phyloP scores from a whole-genome alignment of 2,113 vertebrate species.

The Crotalus viridis region DNA sequence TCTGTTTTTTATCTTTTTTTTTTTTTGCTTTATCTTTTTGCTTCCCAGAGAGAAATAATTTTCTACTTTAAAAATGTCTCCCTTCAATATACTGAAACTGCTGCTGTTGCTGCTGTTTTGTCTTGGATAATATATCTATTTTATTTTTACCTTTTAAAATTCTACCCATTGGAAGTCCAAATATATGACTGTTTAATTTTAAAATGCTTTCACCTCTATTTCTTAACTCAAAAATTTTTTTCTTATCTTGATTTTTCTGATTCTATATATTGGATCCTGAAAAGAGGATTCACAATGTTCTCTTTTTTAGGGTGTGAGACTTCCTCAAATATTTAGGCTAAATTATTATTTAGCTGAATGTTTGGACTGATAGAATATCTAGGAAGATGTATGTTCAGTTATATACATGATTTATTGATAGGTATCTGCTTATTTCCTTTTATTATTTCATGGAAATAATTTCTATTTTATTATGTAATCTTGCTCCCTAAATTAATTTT shows the following conservation, averaged over 20 bases:
- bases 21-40: not conserved
- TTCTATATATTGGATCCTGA: not conserved
- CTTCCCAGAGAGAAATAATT: not conserved
- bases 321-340: not conserved
- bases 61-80: not conserved
- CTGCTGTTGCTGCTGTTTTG: not conserved
- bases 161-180: not conserved
- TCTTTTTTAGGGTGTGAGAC: not conserved
- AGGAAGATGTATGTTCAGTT: not conserved
- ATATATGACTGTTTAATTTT: not conserved
- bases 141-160: not conserved
- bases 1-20: not conserved
- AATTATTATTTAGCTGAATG: not conserved
- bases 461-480: not conserved
- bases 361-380: not conserved
- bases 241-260: not conserved
- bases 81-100: not conserved
- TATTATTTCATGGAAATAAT: not conserved
- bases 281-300: not conserved
- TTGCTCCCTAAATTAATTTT: not conserved
- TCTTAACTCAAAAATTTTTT: not conserved
- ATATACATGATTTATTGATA: not conserved
- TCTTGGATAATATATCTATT: not conserved
- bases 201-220: not conserved
- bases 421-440: not conserved